A percentile compares a stretch with the other conserved stretches of the same genome.
phyloP scores from a whole-genome alignment of 1,140 invertebrate species.

The Eriocheir sinensis region DNA sequence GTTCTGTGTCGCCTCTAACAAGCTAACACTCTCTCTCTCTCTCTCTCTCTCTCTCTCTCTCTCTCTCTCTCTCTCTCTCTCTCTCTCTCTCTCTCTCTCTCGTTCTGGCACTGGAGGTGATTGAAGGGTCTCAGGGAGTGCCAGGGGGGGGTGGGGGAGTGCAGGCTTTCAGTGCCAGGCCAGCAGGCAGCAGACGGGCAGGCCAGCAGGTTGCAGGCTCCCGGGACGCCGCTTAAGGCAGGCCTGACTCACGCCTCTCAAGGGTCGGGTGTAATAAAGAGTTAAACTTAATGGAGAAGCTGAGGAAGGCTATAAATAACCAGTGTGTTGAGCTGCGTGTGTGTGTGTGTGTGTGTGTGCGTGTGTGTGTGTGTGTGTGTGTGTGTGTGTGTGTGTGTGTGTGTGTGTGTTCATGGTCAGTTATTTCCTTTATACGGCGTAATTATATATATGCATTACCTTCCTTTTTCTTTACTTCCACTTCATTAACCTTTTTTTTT shows the following conservation, averaged over 20 bases:
- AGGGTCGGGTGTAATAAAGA: background rate
- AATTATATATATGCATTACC: too few species aligned
- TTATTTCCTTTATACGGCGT: too few species aligned
- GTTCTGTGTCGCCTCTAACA: background rate
- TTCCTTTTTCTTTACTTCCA: too few species aligned
- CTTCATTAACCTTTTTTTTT: too few species aligned
- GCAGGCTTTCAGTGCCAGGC: slow-evolving; percentile 18
- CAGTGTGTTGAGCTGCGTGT: background rate
- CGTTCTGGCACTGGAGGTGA: background rate
- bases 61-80: too few species aligned
- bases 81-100: too few species aligned
- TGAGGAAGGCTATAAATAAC: background rate
- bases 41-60: too few species aligned
- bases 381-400: too few species aligned
- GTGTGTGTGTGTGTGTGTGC: too few species aligned
- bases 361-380: too few species aligned
- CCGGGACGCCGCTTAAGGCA: background rate
- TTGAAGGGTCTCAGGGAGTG: background rate
- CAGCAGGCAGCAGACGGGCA: background rate
- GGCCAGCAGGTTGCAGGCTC: background rate
- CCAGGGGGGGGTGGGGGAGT: background rate
- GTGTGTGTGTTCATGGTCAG: too few species aligned
- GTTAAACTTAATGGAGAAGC: slow-evolving; percentile 5
- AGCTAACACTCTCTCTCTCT: too few species aligned
- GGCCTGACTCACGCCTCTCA: background rate